A percentile compares a stretch with the other conserved stretches of the same genome.
These are phyloP conservation scores for Latrodectus elegans DNA, from an alignment of 2,888 invertebrate genomes.

Conservation along the genomic window DNA sequence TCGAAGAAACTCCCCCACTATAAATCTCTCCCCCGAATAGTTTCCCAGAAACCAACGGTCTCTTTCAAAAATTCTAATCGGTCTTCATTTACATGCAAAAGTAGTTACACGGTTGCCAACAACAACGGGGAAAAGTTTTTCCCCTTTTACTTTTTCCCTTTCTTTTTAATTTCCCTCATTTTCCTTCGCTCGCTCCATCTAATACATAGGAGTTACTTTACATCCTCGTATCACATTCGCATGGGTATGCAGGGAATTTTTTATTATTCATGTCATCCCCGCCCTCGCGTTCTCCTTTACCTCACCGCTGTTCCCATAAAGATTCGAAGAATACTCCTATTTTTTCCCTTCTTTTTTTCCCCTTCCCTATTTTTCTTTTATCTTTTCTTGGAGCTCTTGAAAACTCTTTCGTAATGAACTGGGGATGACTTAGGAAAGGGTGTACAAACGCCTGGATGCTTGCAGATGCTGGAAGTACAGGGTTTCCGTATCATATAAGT, in stretches of 20 bases:
- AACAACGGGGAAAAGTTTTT: background rate
- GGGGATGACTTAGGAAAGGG: background rate
- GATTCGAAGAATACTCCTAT: background rate
- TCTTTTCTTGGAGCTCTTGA: conserved; percentile 1
- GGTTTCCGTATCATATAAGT: conserved; percentile 9
- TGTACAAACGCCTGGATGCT: conserved; percentile 27
- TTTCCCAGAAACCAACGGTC: background rate
- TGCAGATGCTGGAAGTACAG: conserved; percentile 18
- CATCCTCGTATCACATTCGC: conserved; percentile 21
- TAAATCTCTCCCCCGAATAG: conserved; percentile 11
- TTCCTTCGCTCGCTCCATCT: background rate
- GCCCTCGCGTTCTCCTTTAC: background rate
- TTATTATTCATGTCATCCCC: background rate
- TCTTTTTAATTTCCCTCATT: background rate
- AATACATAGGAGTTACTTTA: conserved; percentile 38
- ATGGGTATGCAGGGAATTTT: conserved; percentile 9
- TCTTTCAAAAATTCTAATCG: conserved; percentile 13
- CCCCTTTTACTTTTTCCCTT: no score
- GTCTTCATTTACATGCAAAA: conserved; percentile 36
- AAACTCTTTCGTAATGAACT: conserved; percentile 40
- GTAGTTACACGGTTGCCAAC: conserved; percentile 34
- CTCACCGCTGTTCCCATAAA: background rate
- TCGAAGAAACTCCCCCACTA: background rate
- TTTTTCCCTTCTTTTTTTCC: background rate
- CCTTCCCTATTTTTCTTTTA: background rate